Evolutionary conservation across 2,797 vertebrate species (phyloP).

Genomic region (Morus bassanus): DNA sequence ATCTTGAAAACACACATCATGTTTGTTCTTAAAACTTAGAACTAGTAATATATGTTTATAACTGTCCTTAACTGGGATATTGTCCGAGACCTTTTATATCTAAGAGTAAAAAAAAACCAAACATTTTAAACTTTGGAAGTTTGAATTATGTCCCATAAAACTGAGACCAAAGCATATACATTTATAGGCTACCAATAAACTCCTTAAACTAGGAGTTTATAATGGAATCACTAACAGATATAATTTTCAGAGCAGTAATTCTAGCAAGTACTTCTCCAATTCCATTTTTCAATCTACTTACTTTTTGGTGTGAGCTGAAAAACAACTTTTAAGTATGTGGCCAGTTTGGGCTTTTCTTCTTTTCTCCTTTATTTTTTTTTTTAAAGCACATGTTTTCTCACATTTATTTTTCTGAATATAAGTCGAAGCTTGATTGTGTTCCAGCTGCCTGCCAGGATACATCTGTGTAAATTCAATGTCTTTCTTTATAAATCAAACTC

Average conservation of each 20-base stretch:
- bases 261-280: conserved; percentile 26
- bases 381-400: conserved; percentile 21
- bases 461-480: conserved; percentile 32
- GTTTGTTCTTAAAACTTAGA: not conserved
- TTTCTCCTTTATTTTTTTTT: not conserved
- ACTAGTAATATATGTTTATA: not conserved
- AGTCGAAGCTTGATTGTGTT: conserved; percentile 50
- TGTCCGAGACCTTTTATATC: conserved; percentile 24
- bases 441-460: conserved; percentile 32
- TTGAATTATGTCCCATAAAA: conserved; percentile 68
- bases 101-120: not conserved
- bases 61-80: not conserved
- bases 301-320: conserved; percentile 16
- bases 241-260: conserved; percentile 64
- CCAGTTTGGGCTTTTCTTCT: not conserved
- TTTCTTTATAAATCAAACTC: conserved; percentile 25
- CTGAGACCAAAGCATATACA: conserved; percentile 40
- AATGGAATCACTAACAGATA: conserved; percentile 63
- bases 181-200: conserved; percentile 72
- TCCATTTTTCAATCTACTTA: not conserved
- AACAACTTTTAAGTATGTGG: conserved; percentile 55
- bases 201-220: conserved; percentile 68
- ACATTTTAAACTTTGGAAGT: conserved; percentile 51
- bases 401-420: conserved; percentile 66
- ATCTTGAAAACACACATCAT: not conserved